Base-by-base conservation (phyloP, 1,140 invertebrate genomes). In the Calliopsis andreniformis region DNA sequence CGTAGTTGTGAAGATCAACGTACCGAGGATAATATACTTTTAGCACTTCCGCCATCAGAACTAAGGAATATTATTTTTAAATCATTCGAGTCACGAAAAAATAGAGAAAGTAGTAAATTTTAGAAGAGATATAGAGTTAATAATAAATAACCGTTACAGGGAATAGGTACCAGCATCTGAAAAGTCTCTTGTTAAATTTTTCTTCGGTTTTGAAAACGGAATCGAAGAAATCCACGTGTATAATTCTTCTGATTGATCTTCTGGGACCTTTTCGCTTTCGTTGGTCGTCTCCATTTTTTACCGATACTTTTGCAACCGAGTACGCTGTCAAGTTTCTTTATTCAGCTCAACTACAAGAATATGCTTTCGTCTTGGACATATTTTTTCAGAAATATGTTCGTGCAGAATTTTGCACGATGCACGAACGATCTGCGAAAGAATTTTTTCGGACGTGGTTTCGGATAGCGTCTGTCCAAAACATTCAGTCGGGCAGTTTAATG, bases 1-100 rank as follows among this genome's bases (percentile, higher is more conserved):
- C 93, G 80, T 96, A 96, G 83, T 96, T 96, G 82, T 95, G 95
- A 68, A 95, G 87, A 42, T 95, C 94, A 3, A 96, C 93, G 2
- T 94, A 80, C 75, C 94, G 94, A 0, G 95, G 95, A 86, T 94
- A 94, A 73, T 94, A 93, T 0, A 93, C 89, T 75, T 94, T 95
- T 2, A 96, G 83, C 16, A 96, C 93, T 89, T 96, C 95, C 0
- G 95, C 95, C 80, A 96, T 87, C 1, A 95, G 92, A 12, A 96
- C 93, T 93, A 78, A 30, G 3, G 1, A 30, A 16, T 77, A 76
- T 62, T 16, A 53, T 56, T 39, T 4, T 16, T 70, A 10, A 47
- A 49, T 43, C n/a, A 2, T 18, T n/a, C n/a, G 18, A 43, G 10
- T 30, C 7, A 30, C 47, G 4, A 51, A 25, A 0, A 12, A 28